phyloP scores from a whole-genome alignment of 1,140 invertebrate genomes.

The Drosophila ironensis region DNA sequence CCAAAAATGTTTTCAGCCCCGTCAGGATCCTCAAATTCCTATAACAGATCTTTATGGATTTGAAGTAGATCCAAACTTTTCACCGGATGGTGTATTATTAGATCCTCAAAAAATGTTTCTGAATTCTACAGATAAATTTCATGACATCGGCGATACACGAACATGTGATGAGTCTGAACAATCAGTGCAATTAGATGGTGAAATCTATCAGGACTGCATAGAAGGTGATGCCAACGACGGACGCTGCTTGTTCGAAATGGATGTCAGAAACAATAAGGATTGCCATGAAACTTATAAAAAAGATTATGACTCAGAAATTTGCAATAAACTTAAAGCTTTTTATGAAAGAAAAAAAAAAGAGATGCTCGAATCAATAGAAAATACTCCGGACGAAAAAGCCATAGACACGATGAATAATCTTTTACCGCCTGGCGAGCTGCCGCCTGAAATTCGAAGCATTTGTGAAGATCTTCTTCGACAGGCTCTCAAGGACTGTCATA shows the following conservation, averaged over 20 bases:
- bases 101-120: background rate
- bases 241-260: background rate
- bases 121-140: background rate
- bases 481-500: slow-evolving; percentile 22
- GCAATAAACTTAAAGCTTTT: background rate
- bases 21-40: background rate
- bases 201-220: background rate
- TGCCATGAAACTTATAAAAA: too few species aligned
- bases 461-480: slow-evolving; percentile 26
- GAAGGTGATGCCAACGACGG: background rate
- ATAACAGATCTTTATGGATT: slow-evolving; percentile 39
- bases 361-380: too few species aligned
- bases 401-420: too few species aligned
- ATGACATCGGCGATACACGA: background rate
- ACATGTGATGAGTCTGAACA: background rate
- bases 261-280: too few species aligned
- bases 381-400: background rate
- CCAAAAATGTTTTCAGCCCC: slow-evolving; percentile 30
- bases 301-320: background rate
- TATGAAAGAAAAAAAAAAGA: background rate
- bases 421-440: slow-evolving; percentile 1
- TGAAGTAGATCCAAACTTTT: slow-evolving; percentile 43
- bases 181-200: background rate
- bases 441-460: slow-evolving; percentile 7
- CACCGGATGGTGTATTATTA: background rate